Evolutionary conservation across 2,797 vertebrate genomes (phyloP).

Genomic region (Molossus alvarezi): DNA sequence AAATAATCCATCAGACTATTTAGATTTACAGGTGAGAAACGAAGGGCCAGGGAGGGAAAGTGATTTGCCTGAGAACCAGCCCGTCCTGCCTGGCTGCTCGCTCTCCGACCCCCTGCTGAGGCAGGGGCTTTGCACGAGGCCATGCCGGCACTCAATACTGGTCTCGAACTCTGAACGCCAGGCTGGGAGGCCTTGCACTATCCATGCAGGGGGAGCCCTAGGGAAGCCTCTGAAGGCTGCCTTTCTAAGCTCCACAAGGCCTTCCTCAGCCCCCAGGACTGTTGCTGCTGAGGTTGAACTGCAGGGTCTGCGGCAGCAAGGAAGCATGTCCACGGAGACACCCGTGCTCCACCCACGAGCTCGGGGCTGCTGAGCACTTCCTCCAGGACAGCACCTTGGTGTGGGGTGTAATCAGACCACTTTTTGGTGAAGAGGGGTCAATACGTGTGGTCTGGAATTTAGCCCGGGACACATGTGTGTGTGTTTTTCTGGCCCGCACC

Average conservation of each 20-base stretch:
- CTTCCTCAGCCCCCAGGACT: not conserved
- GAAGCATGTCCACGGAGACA: not conserved
- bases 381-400: accelerated
- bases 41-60: not conserved
- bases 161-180: not conserved
- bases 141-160: not conserved
- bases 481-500: not conserved
- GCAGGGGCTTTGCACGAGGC: not conserved
- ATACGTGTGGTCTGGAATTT: not conserved
- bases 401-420: not conserved
- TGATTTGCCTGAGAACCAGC: not conserved
- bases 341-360: not conserved
- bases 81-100: not conserved
- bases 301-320: not conserved
- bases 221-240: not conserved
- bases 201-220: not conserved
- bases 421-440: not conserved
- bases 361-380: not conserved
- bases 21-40: not conserved
- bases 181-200: not conserved
- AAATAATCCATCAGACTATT: not conserved
- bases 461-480: not conserved
- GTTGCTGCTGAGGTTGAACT: not conserved
- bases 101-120: not conserved
- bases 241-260: not conserved